Conservation (phyloP, 2,797 vertebrate species). For the Fratercula arctica region DNA sequence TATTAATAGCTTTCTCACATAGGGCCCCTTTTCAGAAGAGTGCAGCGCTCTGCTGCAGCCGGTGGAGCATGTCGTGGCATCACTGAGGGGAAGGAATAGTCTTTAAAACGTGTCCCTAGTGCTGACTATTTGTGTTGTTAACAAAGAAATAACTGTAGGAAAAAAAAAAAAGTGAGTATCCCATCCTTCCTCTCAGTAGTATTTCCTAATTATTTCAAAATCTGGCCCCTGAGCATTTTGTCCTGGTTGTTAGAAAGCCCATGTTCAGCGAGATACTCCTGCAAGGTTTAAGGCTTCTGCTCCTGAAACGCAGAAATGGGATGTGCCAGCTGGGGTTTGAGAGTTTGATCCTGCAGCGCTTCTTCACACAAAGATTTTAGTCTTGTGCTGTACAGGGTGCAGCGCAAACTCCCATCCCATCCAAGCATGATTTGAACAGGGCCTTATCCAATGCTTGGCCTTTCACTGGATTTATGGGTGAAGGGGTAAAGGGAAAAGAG, state of each 20-base stretch:
- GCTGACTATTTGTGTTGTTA: not conserved
- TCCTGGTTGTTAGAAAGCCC: not conserved
- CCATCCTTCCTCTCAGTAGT: not conserved
- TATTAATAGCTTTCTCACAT: not conserved
- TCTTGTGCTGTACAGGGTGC: not conserved
- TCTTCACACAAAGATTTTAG: not conserved
- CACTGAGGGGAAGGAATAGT: not conserved
- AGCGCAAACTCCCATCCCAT: not conserved
- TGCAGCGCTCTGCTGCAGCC: not conserved
- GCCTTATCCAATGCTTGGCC: not conserved
- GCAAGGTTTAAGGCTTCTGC: not conserved
- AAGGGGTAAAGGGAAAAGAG: not conserved
- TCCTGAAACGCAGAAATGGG: not conserved
- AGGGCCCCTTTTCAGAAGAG: not conserved
- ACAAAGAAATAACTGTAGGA: not conserved
- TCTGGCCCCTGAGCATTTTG: not conserved
- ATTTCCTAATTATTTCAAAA: not conserved
- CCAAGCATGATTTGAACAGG: not conserved
- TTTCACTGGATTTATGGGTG: not conserved
- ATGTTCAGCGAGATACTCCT: not conserved
- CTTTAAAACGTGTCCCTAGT: not conserved
- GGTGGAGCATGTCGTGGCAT: fast-evolving
- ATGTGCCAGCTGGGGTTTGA: not conserved
- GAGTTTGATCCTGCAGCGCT: not conserved
- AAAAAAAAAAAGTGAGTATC: not conserved